phyloP scores from a whole-genome alignment of 2,888 invertebrate species.

The Poecilus cupreus region DNA sequence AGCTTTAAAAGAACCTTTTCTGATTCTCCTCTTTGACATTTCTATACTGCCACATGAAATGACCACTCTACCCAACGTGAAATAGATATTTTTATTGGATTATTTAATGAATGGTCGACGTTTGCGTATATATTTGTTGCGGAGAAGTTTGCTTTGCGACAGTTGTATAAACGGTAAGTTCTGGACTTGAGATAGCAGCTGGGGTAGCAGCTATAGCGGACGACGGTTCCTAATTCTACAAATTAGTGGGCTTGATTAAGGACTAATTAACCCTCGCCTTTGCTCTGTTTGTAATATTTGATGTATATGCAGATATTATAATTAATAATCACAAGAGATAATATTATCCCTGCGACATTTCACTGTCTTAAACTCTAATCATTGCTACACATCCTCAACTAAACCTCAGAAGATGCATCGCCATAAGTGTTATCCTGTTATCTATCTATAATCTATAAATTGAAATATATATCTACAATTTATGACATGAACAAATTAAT shows the following conservation, averaged over 20 bases:
- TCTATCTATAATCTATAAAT: too few species aligned
- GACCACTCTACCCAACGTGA: too few species aligned
- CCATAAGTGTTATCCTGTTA: too few species aligned
- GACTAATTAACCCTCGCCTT: slow-evolving; percentile 19
- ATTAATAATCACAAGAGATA: slow-evolving; percentile 12
- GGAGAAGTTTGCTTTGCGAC: background rate
- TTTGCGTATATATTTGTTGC: background rate
- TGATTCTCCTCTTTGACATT: background rate
- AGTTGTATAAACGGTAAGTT: background rate
- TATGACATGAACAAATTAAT: too few species aligned
- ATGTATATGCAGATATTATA: slow-evolving; percentile 26
- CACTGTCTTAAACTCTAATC: background rate
- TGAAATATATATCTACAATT: too few species aligned
- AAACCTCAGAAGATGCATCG: too few species aligned
- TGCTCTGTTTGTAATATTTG: background rate
- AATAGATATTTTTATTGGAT: too few species aligned
- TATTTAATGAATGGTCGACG: background rate
- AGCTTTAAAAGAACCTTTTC: slow-evolving; percentile 6
- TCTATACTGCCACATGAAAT: background rate
- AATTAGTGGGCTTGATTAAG: slow-evolving; percentile 20
- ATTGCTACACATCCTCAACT: too few species aligned
- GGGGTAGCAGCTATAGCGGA: background rate
- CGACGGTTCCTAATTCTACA: background rate
- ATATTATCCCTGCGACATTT: background rate
- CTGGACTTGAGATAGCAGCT: background rate